Base-by-base conservation (phyloP, 2,888 invertebrate species). In the Spilosoma lubricipeda region DNA sequence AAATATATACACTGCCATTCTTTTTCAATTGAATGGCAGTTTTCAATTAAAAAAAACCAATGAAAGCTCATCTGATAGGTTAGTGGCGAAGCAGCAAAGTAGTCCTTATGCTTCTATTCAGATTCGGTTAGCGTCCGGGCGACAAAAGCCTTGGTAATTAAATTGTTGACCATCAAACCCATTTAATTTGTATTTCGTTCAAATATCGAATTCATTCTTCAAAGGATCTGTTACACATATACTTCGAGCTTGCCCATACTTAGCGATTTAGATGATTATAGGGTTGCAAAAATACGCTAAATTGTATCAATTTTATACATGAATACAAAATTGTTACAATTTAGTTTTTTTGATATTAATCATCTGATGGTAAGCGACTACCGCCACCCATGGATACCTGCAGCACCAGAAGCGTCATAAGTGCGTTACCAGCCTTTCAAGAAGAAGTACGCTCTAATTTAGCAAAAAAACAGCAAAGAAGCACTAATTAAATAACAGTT, bases 61-160 rank as follows among this genome's bases (percentile, higher is more conserved):
- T 85, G 79, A 82, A 85, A 85, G 77, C 79, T 77, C 85, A 80
- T 82, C 85, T 81, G 84, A 86, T 84, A 83, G 86, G 79, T 81
- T 80, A 82, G 72, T 74, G 71, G 72, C 81, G 82, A 82, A 81
- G 78, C 79, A 77, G 76, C 72, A 72, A 75, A 75, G 65, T 69
- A 80, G 76, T 76, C 76, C 59, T 74, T 71, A 64, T 71, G 59
- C 48, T 64, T 64, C 69, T 65, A 59, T 72, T 72, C 74, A 67
- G 72, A 75, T 79, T 72, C 39, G 15, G 48, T 52, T 59, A 82
- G 78, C 80, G 82, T 77, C 78, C 78, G 80, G 80, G 83, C 81
- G 84, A 86, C 86, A 86, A 90, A 88, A 87, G 85, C 84, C 85
- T 87, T 84, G 66, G 79, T 82, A 90, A 91, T 91, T 88, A 88